Percentiles rank a stretch among this genome's conserved stretches.
Conservation (phyloP, 2,888 invertebrate genomes). For the Apotomis turbidana region DNA sequence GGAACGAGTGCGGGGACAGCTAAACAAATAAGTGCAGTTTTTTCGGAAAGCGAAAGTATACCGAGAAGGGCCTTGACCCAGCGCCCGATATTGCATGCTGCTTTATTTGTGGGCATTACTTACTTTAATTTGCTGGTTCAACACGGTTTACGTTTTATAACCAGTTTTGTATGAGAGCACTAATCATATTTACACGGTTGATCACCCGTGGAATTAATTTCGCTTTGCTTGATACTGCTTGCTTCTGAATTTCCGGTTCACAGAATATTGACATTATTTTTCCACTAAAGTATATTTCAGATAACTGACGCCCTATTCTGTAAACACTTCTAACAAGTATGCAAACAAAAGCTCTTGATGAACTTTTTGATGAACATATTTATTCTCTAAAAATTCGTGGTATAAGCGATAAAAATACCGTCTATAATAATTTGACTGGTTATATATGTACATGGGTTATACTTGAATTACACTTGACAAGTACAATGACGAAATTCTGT, state of each 20-base stretch:
- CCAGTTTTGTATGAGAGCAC: slow-evolving; percentile 5
- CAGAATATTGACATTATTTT: no score
- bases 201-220: background rate
- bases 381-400: no score
- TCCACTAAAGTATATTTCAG: no score
- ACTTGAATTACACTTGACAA: slow-evolving; percentile 1
- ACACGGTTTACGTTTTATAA: slow-evolving; percentile 4
- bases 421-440: background rate
- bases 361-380: no score
- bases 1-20: slow-evolving; percentile 31
- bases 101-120: slow-evolving; percentile 21
- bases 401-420: slow-evolving; percentile 6
- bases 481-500: background rate
- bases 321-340: no score
- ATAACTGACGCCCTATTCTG: no score
- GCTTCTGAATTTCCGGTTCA: background rate
- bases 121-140: slow-evolving; percentile 12
- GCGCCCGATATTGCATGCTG: slow-evolving; percentile 35
- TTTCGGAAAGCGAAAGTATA: slow-evolving; percentile 43
- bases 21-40: slow-evolving; percentile 41
- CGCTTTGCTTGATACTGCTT: background rate
- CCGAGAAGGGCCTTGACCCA: slow-evolving; percentile 43
- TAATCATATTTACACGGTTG: background rate
- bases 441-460: background rate
- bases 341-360: no score